Evolutionary conservation across 2,113 vertebrate genomes (phyloP), one percentile per base, ranked within the genome.

Genomic region (Sinocyclocheilus anshuiensis): DNA sequence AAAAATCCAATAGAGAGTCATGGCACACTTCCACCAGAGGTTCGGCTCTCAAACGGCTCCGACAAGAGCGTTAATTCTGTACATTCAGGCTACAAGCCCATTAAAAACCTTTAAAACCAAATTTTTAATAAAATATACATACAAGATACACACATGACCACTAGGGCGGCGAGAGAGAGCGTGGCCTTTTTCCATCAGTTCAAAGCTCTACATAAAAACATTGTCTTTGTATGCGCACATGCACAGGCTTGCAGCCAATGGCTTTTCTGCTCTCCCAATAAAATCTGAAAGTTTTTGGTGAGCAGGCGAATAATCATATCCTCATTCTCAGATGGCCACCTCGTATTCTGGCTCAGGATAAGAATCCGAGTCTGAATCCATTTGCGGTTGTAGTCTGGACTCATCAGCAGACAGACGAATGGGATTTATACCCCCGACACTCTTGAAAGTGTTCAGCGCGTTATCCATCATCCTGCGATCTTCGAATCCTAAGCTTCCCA

Each of bases 361-460:
- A 6, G 33, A 57, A 22, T 15, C 48, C 0, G 78, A 82, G 24
- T 77, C 63, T 2, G 20, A 24, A 0, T 84, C 80, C 2, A 33
- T 36, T 39, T 84, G 33, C 1, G 24, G 65, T 16, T 89, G 29
- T 0, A 88, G 86, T 5, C 90, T 88, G 72, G 87, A 18, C 16
- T 93, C 84, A 0, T 1, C 75, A 9, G 22, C 81, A 0, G 95
- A 93, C 42, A 96, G 92, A 59, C 93, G 92, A 71, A 95, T 93
- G 0, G 86, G 3, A 80, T 92, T 95, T 3, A 92, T 90, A 0
- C 94, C 93, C 0, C 91, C 92, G 0, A 33, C 90, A 88, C 72
- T 92, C 86, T 95, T 95, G 85, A 98, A 97, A 0, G 96, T 96
- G 89, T 97, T 96, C 4, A 95, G 90, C 33, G 96, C 95, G 0